These are phyloP conservation scores for Lycaena phlaeas DNA, from an alignment of 2,888 invertebrate species.

Conservation along the genomic window DNA sequence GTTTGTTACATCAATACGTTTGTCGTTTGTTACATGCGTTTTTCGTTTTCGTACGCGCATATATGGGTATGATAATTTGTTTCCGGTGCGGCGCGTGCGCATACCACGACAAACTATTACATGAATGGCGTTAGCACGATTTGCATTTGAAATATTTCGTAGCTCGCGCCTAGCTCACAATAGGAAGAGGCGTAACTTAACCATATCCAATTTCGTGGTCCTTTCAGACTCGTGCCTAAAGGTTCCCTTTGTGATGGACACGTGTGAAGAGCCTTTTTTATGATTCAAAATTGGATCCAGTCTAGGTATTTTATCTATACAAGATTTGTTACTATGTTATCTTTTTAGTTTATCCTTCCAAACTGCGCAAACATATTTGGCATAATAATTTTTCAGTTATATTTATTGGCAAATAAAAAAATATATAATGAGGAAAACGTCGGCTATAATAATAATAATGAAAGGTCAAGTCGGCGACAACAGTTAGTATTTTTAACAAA, in stretches of 20 bases:
- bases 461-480: no score
- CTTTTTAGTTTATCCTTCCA: no score
- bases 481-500: no score
- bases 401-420: no score
- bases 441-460: no score
- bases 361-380: no score
- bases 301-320: no score
- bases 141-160: slow-evolving; percentile 71
- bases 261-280: slow-evolving; percentile 33
- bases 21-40: slow-evolving; percentile 31
- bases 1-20: no score
- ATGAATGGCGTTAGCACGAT: slow-evolving; percentile 70
- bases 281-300: no score
- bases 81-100: slow-evolving; percentile 71
- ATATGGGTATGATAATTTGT: slow-evolving; percentile 73
- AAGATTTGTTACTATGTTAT: no score
- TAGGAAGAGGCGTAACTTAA: slow-evolving; percentile 49
- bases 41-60: slow-evolving; percentile 57
- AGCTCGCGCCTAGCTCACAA: slow-evolving; percentile 60
- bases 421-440: no score
- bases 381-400: no score
- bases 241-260: slow-evolving; percentile 45
- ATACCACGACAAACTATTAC: slow-evolving; percentile 67
- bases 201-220: slow-evolving; percentile 69
- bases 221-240: slow-evolving; percentile 59